phyloP scores from a whole-genome alignment of 2,888 invertebrate genomes.

The Bibio marci region DNA sequence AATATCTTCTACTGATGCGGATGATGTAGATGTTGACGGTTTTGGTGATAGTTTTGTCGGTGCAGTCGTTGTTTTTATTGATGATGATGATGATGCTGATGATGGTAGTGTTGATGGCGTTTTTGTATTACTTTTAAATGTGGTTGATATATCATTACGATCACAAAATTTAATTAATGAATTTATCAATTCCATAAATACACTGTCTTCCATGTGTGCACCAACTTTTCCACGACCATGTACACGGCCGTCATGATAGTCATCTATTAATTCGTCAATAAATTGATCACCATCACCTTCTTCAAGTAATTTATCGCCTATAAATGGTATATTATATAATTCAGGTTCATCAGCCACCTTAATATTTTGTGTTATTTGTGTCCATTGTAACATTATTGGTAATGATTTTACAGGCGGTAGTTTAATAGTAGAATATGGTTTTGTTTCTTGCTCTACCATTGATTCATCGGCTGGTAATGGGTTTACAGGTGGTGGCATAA shows the following conservation, averaged over 20 bases:
- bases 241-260: slow-evolving; percentile 97
- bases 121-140: neutral
- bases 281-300: slow-evolving; percentile 93
- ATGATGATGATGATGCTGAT: slow-evolving; percentile 37
- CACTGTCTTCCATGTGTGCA: slow-evolving; percentile 84
- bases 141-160: slow-evolving; percentile 11
- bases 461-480: no score
- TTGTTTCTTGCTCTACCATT: no score
- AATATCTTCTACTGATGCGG: neutral
- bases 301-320: slow-evolving; percentile 94
- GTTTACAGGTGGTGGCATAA: no score
- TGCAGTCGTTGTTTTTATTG: slow-evolving; percentile 32
- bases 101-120: slow-evolving; percentile 14
- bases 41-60: neutral
- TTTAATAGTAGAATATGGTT: slow-evolving; percentile 67
- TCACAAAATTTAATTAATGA: slow-evolving; percentile 51
- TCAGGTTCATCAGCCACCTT: slow-evolving; percentile 98
- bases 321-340: slow-evolving; percentile 95
- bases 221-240: slow-evolving; percentile 86
- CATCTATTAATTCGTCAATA: slow-evolving; percentile 91
- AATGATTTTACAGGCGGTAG: slow-evolving; percentile 77
- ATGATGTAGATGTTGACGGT: slow-evolving; percentile 32
- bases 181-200: slow-evolving; percentile 83
- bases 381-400: slow-evolving; percentile 97
- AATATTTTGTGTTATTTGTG: slow-evolving; percentile 90